Base-by-base conservation (phyloP, 2,113 vertebrate genomes). In the Gambusia affinis region DNA sequence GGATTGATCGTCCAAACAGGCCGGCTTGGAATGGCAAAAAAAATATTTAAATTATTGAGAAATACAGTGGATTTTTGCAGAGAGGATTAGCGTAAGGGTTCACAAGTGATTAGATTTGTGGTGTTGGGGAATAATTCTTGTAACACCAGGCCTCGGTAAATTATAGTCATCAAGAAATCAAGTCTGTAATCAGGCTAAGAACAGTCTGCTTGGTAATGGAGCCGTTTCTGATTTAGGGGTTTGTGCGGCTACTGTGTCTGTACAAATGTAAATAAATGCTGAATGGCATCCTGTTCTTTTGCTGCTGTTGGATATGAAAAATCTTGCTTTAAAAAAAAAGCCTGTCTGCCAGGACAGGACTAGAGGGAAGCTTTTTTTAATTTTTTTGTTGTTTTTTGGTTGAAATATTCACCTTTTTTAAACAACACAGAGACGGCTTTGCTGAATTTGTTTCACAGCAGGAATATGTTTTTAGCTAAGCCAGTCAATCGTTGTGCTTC, bases 131-230 rank as follows among this genome's bases (percentile, higher is more conserved):
- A 57, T 54, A 64, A 62, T 66, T 66, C 62, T 51, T 74, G 30
- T 17, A 64, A 29, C 42, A 42, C 65, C 29, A 60, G 19, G 27
- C 6, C 27, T 29, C 29, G 51, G 33, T 65, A 19, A 78, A 76
- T 80, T 63, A 73, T 37, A 63, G 65, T 84, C 44, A 74, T 72
- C 68, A 72, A 31, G 24, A 65, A 73, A 72, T 67, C 47, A 73
- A 73, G 47, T 4, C 11, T 47, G 42, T 64, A 73, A 70, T 70
- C 60, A 70, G 73, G 24, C 27, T 51, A 6, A 51, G 70, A 80
- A 57, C 60, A 39, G 72, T 35, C 35, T 64, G 44, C 60, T 28
- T 3, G 7, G 44, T 71, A 66, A 72, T 37, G 27, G 39, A 81
- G 72, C 47, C 22, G 10, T 29, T 74, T 37, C 24, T 27, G 42